Percentiles rank a stretch among this genome's conserved stretches.
phyloP scores from a whole-genome alignment of 1,140 invertebrate species.

The Phenacoccus solenopsis region DNA sequence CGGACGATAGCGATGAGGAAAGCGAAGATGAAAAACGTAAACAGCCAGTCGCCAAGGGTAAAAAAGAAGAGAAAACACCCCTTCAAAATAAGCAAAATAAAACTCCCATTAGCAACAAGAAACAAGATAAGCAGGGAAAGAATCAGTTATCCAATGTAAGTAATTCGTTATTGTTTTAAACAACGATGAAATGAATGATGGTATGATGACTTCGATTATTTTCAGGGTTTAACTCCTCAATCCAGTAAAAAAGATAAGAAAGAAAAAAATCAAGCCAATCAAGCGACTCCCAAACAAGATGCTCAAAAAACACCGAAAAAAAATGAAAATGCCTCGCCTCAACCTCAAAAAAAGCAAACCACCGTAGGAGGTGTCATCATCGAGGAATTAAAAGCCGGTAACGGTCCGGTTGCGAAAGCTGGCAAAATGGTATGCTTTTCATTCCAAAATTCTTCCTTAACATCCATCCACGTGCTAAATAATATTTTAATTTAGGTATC shows the following conservation, averaged over 20 bases:
- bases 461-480: background rate
- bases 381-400: slow-evolving; percentile 63
- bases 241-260: slow-evolving; percentile 28
- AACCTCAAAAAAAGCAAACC: slow-evolving; percentile 34
- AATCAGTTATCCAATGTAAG: background rate
- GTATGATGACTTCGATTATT: slow-evolving; percentile 6
- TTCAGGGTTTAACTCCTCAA: slow-evolving; percentile 18
- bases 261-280: slow-evolving; percentile 23
- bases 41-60: slow-evolving; percentile 15
- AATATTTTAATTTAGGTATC: slow-evolving; percentile 33
- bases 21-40: slow-evolving; percentile 9
- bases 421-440: slow-evolving; percentile 51
- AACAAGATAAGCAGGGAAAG: background rate
- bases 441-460: background rate
- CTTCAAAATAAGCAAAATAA: slow-evolving; percentile 13
- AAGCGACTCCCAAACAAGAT: slow-evolving; percentile 20
- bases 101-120: slow-evolving; percentile 11
- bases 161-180: background rate
- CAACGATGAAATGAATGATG: background rate
- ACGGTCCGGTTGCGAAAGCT: slow-evolving; percentile 56
- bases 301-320: background rate
- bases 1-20: slow-evolving; percentile 31
- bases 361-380: slow-evolving; percentile 59
- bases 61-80: slow-evolving; percentile 13
- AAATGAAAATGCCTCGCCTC: slow-evolving; percentile 27